Conservation (phyloP, 2,797 vertebrate species). For the Anisognathus igniventris region DNA sequence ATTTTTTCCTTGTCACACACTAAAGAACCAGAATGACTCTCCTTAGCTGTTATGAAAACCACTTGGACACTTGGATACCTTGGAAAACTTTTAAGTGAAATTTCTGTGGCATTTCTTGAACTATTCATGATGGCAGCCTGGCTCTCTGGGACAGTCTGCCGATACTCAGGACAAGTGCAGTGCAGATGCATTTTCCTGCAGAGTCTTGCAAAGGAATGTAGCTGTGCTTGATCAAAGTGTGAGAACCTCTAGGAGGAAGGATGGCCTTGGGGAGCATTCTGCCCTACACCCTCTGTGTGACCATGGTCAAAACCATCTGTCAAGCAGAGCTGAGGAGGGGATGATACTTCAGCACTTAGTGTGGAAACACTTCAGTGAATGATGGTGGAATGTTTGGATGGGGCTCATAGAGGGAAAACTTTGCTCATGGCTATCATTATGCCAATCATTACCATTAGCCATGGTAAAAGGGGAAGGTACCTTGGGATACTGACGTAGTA, state of each 20-base stretch:
- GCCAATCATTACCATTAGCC: not conserved
- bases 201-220: not conserved
- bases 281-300: not conserved
- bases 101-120: not conserved
- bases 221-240: not conserved
- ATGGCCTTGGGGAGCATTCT: not conserved
- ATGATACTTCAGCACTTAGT: not conserved
- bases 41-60: not conserved
- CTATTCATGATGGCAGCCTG: not conserved
- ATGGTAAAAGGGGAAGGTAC: not conserved
- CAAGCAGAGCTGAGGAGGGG: not conserved
- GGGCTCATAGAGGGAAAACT: not conserved
- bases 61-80: not conserved
- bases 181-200: not conserved
- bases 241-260: not conserved
- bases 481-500: not conserved
- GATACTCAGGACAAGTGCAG: not conserved
- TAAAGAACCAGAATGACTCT: not conserved
- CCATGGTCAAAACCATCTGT: not conserved
- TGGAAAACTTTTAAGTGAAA: not conserved
- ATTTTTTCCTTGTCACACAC: not conserved
- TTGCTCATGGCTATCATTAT: not conserved
- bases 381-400: not conserved
- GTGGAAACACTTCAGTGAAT: not conserved
- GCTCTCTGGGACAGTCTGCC: not conserved